A percentile compares a stretch with the other conserved stretches of the same genome.
Evolutionary conservation across 2,888 invertebrate species (phyloP).

Genomic region (Galeruca laticollis): DNA sequence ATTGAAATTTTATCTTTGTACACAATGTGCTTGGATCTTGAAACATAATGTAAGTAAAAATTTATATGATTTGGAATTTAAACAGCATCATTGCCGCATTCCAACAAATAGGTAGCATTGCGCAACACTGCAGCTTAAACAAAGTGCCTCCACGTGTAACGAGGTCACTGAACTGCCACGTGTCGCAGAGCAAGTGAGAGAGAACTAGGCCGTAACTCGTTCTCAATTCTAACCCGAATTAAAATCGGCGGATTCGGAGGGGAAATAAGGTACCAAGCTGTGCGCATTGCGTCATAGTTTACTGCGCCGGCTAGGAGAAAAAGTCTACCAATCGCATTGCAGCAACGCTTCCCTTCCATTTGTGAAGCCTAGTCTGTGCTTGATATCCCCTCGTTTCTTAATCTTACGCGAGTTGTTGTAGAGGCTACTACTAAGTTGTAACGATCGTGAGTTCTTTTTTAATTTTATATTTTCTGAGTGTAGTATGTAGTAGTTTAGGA

Average conservation of each 20-base stretch:
- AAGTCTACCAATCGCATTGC: constrained; percentile 53
- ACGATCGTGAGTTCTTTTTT: constrained; percentile 1
- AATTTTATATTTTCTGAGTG: neutral
- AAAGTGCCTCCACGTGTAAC: constrained; percentile 56
- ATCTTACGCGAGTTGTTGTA: constrained; percentile 61
- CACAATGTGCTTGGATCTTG: too few relatives aligned
- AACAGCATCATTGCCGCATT: constrained; percentile 47
- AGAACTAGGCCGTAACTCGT: constrained; percentile 42
- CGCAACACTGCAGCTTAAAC: constrained; percentile 56
- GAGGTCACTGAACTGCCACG: constrained; percentile 61
- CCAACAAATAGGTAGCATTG: constrained; percentile 51
- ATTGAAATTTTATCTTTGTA: too few relatives aligned
- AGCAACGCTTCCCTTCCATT: constrained; percentile 46
- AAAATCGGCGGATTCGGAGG: constrained; percentile 36
- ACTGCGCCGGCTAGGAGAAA: constrained; percentile 51
- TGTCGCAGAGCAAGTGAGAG: constrained; percentile 56
- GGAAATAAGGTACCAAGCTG: constrained; percentile 52
- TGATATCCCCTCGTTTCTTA: constrained; percentile 57
- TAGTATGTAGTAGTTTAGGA: neutral
- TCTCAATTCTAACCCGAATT: constrained; percentile 37
- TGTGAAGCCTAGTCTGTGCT: constrained; percentile 50
- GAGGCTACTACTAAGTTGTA: constrained; percentile 67
- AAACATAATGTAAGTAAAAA: too few relatives aligned
- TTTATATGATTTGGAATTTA: constrained; percentile 23
- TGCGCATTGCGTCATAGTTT: constrained; percentile 61